These are phyloP conservation scores for Amphibalanus amphitrite DNA, from an alignment of 1,140 invertebrate genomes.

Conservation along the genomic window DNA sequence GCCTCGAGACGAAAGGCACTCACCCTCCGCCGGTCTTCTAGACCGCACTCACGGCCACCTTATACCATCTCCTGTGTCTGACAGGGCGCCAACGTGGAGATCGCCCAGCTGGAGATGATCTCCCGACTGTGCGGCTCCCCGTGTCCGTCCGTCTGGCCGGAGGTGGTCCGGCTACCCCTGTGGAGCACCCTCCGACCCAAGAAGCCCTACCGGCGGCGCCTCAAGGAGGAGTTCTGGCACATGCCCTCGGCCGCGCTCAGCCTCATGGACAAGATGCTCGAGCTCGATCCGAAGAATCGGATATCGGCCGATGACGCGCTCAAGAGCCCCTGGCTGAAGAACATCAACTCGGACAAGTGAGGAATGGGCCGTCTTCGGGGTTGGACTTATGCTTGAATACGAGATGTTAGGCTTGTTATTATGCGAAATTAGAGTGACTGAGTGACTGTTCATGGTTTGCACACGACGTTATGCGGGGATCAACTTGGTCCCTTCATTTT, in stretches of 20 bases:
- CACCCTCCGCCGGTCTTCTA: too few species aligned
- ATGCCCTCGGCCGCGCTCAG: slow-evolving; percentile 83
- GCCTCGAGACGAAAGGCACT: too few species aligned
- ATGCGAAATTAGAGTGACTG: too few species aligned
- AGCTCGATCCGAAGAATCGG: slow-evolving; percentile 81
- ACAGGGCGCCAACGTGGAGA: slow-evolving; percentile 85
- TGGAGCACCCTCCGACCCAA: slow-evolving; percentile 81
- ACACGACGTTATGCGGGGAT: too few species aligned
- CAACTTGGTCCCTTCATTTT: too few species aligned
- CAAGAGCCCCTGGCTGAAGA: slow-evolving; percentile 69
- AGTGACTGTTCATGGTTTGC: too few species aligned
- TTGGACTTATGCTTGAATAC: too few species aligned
- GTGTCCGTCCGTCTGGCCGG: slow-evolving; percentile 83
- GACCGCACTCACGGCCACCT: too few species aligned
- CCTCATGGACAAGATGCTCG: slow-evolving; percentile 78
- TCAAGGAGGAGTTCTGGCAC: slow-evolving; percentile 70
- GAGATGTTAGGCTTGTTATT: too few species aligned
- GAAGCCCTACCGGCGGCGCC: slow-evolving; percentile 61
- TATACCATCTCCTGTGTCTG: slow-evolving; percentile 8
- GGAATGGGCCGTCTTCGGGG: too few species aligned
- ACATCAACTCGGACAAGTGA: slow-evolving; percentile 65
- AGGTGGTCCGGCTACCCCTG: slow-evolving; percentile 77
- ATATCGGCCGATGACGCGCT: slow-evolving; percentile 24
- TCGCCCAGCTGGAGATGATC: slow-evolving; percentile 90
- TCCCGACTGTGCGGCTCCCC: slow-evolving; percentile 94